These are phyloP conservation scores for Miltochrista miniata DNA, from an alignment of 2,888 invertebrate species.

Conservation along the genomic window DNA sequence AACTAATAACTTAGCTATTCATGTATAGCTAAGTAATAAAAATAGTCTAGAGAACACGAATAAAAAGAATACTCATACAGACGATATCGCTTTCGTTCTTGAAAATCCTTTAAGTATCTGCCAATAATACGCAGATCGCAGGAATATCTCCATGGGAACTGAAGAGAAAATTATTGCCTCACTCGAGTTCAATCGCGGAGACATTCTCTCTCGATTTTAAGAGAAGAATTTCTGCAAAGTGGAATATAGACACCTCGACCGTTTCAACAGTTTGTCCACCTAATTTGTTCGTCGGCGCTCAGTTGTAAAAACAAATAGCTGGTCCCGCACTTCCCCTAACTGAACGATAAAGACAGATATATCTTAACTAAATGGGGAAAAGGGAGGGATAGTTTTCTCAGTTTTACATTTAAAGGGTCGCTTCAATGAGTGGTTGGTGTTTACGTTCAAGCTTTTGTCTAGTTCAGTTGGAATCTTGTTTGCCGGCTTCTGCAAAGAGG, in stretches of 20 bases:
- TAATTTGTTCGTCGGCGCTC: conserved; percentile 81
- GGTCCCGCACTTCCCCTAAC: conserved; percentile 70
- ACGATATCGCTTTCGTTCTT: conserved; percentile 48
- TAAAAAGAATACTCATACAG: conserved; percentile 35
- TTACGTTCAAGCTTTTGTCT: conserved; percentile 74
- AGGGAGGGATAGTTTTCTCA: conserved; percentile 65
- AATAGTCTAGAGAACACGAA: conserved; percentile 19
- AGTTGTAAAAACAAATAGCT: conserved; percentile 82
- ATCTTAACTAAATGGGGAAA: conserved; percentile 57
- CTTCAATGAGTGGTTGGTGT: conserved; percentile 74
- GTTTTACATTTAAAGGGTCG: conserved; percentile 54
- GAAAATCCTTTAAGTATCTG: conserved; percentile 59
- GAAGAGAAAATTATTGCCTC: conserved; percentile 75
- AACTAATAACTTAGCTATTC: background rate
- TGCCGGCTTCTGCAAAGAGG: conserved; percentile 67
- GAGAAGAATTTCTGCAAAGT: conserved; percentile 72
- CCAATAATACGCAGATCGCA: conserved; percentile 66
- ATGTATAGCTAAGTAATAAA: conserved; percentile 22
- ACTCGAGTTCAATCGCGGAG: conserved; percentile 65
- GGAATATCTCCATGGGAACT: conserved; percentile 58
- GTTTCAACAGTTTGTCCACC: conserved; percentile 82
- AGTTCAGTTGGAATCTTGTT: conserved; percentile 69
- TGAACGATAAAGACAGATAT: conserved; percentile 68
- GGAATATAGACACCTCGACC: conserved; percentile 80
- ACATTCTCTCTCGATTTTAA: conserved; percentile 67